A percentile compares a stretch with the other conserved stretches of the same genome.
phyloP scores from a whole-genome alignment of 2,113 vertebrate genomes.

The Tragulus kanchil region DNA sequence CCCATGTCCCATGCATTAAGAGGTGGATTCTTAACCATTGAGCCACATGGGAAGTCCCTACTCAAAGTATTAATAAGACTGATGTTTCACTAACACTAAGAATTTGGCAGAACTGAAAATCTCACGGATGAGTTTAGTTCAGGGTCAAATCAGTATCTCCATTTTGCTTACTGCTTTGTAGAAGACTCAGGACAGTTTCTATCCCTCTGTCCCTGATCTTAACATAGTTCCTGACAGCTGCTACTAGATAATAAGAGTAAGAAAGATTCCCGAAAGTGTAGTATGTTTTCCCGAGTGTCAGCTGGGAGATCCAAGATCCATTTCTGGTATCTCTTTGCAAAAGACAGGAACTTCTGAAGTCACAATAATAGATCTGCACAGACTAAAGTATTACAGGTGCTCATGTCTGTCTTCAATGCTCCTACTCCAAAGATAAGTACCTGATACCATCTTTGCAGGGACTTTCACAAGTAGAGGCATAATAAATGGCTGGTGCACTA shows the following conservation, averaged over 20 bases:
- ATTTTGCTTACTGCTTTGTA: background rate
- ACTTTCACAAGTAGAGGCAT: background rate
- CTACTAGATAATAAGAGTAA: background rate
- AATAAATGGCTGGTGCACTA: background rate
- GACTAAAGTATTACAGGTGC: background rate
- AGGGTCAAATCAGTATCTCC: background rate
- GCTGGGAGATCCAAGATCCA: background rate
- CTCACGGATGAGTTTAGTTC: background rate
- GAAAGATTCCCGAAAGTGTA: background rate
- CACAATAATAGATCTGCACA: background rate
- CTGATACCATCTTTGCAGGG: background rate
- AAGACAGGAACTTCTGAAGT: background rate
- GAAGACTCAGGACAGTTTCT: too few species aligned
- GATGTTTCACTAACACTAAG: background rate
- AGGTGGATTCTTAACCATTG: background rate
- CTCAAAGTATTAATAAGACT: background rate
- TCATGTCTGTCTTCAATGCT: background rate
- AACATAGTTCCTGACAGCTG: background rate
- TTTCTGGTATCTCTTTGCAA: background rate
- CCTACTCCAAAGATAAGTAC: background rate
- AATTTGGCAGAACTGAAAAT: conserved; percentile 26
- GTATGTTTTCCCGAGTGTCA: background rate
- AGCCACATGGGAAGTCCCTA: background rate
- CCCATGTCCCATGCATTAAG: background rate
- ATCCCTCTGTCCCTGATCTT: background rate